Percentiles rank a stretch among this genome's conserved stretches.
Conservation (phyloP, 1,140 invertebrate genomes). For the Heliconius congener region DNA sequence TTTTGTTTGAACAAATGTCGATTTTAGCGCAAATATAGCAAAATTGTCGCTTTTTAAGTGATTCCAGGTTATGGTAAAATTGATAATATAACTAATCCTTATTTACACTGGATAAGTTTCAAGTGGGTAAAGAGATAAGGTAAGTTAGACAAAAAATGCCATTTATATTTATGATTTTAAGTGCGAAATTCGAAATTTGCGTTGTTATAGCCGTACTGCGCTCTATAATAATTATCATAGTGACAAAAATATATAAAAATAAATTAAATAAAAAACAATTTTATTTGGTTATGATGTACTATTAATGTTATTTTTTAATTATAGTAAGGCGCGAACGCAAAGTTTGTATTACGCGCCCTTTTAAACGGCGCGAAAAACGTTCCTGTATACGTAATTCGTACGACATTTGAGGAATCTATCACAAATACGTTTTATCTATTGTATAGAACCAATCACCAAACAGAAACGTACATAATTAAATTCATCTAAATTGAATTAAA, state of each 20-base stretch:
- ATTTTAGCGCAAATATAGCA: slow-evolving; percentile 48
- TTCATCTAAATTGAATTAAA: too few relatives aligned
- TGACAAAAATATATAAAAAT: neutral
- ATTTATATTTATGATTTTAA: slow-evolving; percentile 64
- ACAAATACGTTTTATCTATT: too few relatives aligned
- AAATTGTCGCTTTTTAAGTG: slow-evolving; percentile 57
- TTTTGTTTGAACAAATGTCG: slow-evolving; percentile 73
- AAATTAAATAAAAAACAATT: neutral
- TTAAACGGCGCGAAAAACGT: neutral
- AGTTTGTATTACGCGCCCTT: neutral
- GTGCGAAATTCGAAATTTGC: slow-evolving; percentile 36
- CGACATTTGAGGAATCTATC: neutral
- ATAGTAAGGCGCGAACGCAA: neutral
- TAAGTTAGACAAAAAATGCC: slow-evolving; percentile 50
- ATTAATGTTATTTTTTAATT: neutral
- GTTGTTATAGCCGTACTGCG: neutral
- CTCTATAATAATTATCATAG: neutral
- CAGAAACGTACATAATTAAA: neutral
- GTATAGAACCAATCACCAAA: neutral
- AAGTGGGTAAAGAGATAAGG: slow-evolving; percentile 71
- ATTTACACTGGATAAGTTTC: slow-evolving; percentile 71
- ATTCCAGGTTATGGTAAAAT: slow-evolving; percentile 67
- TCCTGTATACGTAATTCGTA: neutral
- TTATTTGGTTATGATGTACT: neutral
- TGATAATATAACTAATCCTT: slow-evolving; percentile 75